Evolutionary conservation across 2,797 vertebrate genomes (phyloP), one percentile per base, ranked within the genome.

Genomic region (Columba guinea): DNA sequence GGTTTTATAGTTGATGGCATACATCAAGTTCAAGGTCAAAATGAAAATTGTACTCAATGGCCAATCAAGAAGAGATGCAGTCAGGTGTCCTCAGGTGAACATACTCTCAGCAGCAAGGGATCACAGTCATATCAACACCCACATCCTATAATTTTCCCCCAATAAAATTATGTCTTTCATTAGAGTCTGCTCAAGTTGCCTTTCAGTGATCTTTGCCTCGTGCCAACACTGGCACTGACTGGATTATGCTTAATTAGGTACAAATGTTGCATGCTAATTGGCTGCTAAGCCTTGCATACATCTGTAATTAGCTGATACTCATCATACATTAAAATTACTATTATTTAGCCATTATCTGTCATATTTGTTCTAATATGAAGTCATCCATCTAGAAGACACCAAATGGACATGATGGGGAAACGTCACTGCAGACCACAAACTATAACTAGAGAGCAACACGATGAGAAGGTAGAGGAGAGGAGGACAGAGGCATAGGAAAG

Each of bases 361-460:
- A 4, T 32, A 35, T 83, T 73, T 79, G 26, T 73, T 73, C 23
- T 86, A 52, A 56, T 39, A 44, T 18, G 5, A 37, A 80, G 23
- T 37, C 44, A 12, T 60, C 13, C 3, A 12, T 81, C 69, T 75
- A 35, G 58, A 88, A 93, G 49, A 49, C 20, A 86, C 10, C 28
- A 71, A 41, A 60, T 7, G 20, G 60, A 63, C 32, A 35, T 15
- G 5, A 12, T 49, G 26, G 10, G 35, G 46, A 20, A 94, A 88
- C 39, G 46, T 56, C 28, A 15, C 18, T 32, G 49, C 44, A 70
- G 73, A 77, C 52, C 55, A 17, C 28, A 37, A 70, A 34, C 26
- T 65, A 7, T 63, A 55, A 48, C 30, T 62, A 3, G 11, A 49
- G 58, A 59, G 14, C 27, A 70, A 10, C 0, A 0, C 1, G 2